Percentiles rank a stretch among this genome's conserved stretches.
Conservation (phyloP, 1,140 invertebrate genomes). For the Atta colombica region DNA sequence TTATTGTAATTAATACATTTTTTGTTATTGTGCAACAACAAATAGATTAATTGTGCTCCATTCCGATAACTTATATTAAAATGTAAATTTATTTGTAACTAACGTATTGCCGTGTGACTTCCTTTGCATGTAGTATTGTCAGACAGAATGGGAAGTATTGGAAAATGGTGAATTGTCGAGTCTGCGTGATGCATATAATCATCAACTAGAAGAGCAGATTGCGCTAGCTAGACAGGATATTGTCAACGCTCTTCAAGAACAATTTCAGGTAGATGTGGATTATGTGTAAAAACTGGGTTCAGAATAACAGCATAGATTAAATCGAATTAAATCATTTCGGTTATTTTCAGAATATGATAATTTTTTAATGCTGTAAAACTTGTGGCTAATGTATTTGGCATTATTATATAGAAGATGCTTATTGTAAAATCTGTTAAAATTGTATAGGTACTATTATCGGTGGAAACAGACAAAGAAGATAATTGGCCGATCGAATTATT, state of each 20-base stretch:
- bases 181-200: slow-evolving; percentile 80
- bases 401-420: slow-evolving; percentile 31
- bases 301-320: slow-evolving; percentile 33
- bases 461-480: slow-evolving; percentile 88
- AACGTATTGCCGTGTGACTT: slow-evolving; percentile 72
- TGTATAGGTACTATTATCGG: slow-evolving; percentile 88
- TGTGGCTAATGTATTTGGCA: background rate
- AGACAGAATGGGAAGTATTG: slow-evolving; percentile 82
- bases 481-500: slow-evolving; percentile 90
- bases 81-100: slow-evolving; percentile 70
- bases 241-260: slow-evolving; percentile 87
- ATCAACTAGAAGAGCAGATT: slow-evolving; percentile 88
- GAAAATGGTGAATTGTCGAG: slow-evolving; percentile 82
- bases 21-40: background rate
- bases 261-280: slow-evolving; percentile 88
- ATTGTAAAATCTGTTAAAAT: slow-evolving; percentile 46
- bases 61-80: slow-evolving; percentile 23
- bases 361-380: background rate
- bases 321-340: background rate
- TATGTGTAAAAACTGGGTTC: slow-evolving; percentile 3
- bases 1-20: slow-evolving; percentile 11
- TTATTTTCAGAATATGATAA: background rate
- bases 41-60: background rate
- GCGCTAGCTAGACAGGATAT: slow-evolving; percentile 88
- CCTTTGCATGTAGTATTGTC: slow-evolving; percentile 84